These are phyloP conservation scores for Eristalis pertinax DNA, from an alignment of 2,888 invertebrate genomes.

Conservation along the genomic window DNA sequence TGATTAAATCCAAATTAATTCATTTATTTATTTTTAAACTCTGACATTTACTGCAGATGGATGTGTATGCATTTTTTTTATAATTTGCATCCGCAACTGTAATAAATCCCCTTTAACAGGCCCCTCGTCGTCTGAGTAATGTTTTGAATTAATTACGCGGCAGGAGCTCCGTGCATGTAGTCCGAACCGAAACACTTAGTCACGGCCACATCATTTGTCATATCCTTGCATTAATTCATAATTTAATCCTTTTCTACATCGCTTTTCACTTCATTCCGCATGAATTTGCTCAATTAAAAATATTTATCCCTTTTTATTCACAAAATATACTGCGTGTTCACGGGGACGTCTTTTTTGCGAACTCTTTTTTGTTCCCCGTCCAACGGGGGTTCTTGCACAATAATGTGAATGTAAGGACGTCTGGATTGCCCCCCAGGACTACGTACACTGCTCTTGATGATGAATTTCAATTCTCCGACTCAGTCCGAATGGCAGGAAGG, in stretches of 20 bases:
- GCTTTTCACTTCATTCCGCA: conserved; percentile 3
- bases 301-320: conserved; percentile 6
- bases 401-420: background rate
- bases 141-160: background rate
- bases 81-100: conserved; percentile 1
- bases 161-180: background rate
- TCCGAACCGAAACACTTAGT: conserved; percentile 16
- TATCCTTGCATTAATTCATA: background rate
- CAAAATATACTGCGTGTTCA: background rate
- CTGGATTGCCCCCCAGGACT: background rate
- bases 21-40: background rate
- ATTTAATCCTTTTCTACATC: background rate
- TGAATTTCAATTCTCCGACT: conserved; percentile 34
- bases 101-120: background rate
- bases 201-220: conserved; percentile 29
- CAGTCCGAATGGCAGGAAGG: background rate
- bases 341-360: background rate
- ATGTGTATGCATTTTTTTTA: background rate
- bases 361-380: background rate
- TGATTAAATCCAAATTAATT: background rate
- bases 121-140: background rate
- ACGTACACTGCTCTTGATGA: background rate
- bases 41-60: background rate
- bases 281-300: conserved; percentile 16
- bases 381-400: background rate